phyloP scores from a whole-genome alignment of 2,113 vertebrate genomes.

The Phrynosoma platyrhinos region DNA sequence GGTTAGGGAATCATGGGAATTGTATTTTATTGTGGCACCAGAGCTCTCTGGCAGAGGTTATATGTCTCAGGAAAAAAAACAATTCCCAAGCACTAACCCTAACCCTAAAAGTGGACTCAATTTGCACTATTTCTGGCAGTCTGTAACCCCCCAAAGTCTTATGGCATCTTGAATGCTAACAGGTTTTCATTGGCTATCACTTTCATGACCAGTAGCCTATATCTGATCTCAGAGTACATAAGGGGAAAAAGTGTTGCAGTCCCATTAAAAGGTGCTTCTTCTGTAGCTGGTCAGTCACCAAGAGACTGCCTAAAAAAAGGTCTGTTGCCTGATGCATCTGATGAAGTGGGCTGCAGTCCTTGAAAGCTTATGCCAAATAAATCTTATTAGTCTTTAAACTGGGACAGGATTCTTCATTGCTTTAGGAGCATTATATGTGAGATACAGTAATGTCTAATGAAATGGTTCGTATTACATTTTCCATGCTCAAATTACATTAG shows the following conservation, averaged over 20 bases:
- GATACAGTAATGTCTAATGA: neutral
- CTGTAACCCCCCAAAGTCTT: neutral
- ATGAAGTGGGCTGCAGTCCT: neutral
- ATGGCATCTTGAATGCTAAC: neutral
- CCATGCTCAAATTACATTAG: neutral
- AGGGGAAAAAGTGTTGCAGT: too few species aligned
- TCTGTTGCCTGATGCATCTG: neutral
- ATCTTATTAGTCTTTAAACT: neutral
- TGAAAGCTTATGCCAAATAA: neutral
- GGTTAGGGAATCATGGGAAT: too few species aligned
- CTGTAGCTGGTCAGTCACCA: too few species aligned
- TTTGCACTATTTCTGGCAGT: too few species aligned
- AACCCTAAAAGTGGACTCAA: too few species aligned
- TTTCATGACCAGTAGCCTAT: neutral
- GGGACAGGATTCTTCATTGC: neutral
- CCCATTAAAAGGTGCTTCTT: too few species aligned
- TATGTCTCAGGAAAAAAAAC: too few species aligned
- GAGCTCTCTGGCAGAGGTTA: too few species aligned
- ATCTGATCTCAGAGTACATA: too few species aligned
- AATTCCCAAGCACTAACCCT: too few species aligned
- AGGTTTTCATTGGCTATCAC: neutral
- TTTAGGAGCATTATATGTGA: neutral
- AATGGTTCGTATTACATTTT: neutral
- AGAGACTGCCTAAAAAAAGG: too few species aligned
- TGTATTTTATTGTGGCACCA: too few species aligned